Base-by-base conservation (phyloP, 2,888 invertebrate genomes). In the Dromius quadrimaculatus region DNA sequence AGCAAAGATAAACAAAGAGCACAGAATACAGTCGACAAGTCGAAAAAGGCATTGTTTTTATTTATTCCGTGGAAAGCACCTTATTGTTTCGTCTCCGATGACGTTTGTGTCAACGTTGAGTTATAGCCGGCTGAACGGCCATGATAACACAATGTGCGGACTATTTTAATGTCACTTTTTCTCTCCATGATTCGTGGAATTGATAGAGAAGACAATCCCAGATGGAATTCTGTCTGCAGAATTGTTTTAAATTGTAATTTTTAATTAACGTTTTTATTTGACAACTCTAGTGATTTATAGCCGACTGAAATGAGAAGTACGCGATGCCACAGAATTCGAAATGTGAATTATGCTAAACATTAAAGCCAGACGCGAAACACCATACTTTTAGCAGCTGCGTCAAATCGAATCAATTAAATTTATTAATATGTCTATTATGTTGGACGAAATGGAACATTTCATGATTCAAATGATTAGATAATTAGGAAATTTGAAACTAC, bases 11-110 rank as follows among this genome's bases (percentile, higher is more conserved):
- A 62, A 62, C 62, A 43, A 41, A 43, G 38, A 62, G 28, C 22
- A 34, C 59, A 59, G 59, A 32, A 9, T 6, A 9, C 34, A 59
- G 59, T 59, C 34, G 59, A 43, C 43, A 43, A 43, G 43, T 43
- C 43, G 4, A 59, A 59, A 43, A 59, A 59, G 59, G 64, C 34
- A 64, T 64, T 64, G 64, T 64, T 64, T 43, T 64, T 64, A 47
- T 64, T 64, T 43, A 43, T 47, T 64, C 64, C 45, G 32, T 17
- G 59, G 59, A 59, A 59, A 63, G 45, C 47, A 32, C 47, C 47
- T 45, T 64, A 64, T 64, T 64, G 64, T 64, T 64, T 64, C 64
- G 32, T 64, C 64, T 64, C 20, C 64, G 64, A 28, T 64, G 64
- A 64, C 64, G 64, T 64, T 64, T 64, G 34, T 47, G 64, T 64